Conservation (phyloP, 1,140 invertebrate genomes). For the Campoletis sonorensis region DNA sequence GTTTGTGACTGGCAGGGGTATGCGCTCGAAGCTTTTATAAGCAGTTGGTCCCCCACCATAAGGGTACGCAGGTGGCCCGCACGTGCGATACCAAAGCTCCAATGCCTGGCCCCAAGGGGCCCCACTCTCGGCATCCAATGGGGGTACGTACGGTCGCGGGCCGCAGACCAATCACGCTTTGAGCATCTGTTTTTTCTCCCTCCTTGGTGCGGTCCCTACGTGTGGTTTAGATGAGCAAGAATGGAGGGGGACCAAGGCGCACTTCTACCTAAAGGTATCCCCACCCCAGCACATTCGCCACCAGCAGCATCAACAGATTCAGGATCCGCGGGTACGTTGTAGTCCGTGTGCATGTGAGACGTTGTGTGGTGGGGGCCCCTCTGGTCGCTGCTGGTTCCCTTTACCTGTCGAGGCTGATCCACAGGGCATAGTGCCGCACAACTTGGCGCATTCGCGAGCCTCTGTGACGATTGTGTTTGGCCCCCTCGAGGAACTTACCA, state of each 20-base stretch:
- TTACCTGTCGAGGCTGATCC: constrained; percentile 26
- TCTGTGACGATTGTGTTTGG: constrained; percentile 35
- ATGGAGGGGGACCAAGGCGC: not conserved
- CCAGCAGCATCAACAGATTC: constrained; percentile 26
- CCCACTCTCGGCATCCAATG: constrained; percentile 70
- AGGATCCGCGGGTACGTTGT: not conserved
- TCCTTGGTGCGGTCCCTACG: constrained; percentile 17
- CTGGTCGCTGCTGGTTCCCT: not conserved
- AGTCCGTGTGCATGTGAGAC: not conserved
- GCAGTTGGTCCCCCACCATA: constrained; percentile 57
- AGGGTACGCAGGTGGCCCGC: constrained; percentile 69
- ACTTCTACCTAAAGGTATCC: constrained; percentile 3
- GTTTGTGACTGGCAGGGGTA: constrained; percentile 67
- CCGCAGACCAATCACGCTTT: constrained; percentile 64
- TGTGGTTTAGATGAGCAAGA: not conserved
- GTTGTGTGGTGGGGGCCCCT: constrained; percentile 5
- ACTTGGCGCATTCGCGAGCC: constrained; percentile 17
- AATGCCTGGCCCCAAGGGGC: constrained; percentile 66
- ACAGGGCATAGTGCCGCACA: constrained; percentile 22
- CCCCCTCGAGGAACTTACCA: not conserved
- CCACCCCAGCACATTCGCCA: not conserved
- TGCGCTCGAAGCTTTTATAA: constrained; percentile 67
- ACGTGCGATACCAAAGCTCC: constrained; percentile 66
- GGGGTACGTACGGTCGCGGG: constrained; percentile 62
- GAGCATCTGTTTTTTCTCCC: constrained; percentile 63